Percentiles rank a stretch among this genome's conserved stretches.
Conservation (phyloP, 2,113 vertebrate species). For the Gnathonemus echidnorhynchus region DNA sequence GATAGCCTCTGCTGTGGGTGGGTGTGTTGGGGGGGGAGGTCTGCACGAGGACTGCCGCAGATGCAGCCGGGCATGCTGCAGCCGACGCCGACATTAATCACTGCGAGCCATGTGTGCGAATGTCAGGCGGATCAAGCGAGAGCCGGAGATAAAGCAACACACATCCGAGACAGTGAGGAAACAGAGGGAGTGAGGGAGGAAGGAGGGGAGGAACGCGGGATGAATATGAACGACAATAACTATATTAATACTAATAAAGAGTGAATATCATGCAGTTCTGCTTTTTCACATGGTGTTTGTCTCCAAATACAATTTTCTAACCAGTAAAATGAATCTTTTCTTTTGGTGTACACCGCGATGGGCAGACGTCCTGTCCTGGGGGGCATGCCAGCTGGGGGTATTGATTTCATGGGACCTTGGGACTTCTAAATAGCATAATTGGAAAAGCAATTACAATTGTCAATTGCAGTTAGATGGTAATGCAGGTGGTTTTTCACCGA, state of each 20-base stretch:
- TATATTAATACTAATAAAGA: background rate
- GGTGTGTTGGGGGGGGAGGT: background rate
- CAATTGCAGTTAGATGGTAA: background rate
- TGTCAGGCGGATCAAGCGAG: background rate
- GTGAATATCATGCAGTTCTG: background rate
- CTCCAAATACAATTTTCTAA: background rate
- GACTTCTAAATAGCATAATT: slow-evolving; percentile 14
- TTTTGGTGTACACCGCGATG: background rate
- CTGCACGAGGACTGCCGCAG: background rate
- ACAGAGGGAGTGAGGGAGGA: background rate
- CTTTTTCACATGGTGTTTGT: background rate
- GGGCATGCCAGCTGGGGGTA: background rate
- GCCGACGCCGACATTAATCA: background rate
- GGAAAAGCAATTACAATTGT: slow-evolving; percentile 6
- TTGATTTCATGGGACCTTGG: slow-evolving; percentile 14
- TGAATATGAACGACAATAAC: background rate
- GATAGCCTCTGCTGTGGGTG: background rate
- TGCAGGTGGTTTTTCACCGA: background rate
- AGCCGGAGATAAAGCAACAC: background rate
- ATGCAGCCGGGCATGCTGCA: background rate
- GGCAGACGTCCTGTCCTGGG: background rate
- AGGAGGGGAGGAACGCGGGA: background rate
- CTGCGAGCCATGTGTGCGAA: background rate
- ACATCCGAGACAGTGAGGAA: background rate
- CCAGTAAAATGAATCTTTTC: background rate